Conservation (phyloP, 2,888 invertebrate genomes). For the Erynnis tages region DNA sequence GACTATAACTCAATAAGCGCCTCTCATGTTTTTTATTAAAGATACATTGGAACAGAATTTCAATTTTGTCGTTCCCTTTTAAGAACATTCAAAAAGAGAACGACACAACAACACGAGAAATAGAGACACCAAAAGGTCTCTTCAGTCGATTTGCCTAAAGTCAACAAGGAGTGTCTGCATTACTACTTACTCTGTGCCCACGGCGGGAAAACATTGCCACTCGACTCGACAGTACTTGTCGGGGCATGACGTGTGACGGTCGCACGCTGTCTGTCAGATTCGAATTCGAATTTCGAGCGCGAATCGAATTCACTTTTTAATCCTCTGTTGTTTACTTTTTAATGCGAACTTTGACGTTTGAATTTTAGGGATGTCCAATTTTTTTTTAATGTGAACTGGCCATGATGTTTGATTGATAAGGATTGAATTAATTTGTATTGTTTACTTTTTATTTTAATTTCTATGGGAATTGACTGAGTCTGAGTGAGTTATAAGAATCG, state of each 20-base stretch:
- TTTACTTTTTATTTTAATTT: too few species aligned
- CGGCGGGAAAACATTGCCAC: constrained; percentile 23
- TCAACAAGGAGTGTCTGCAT: constrained; percentile 14
- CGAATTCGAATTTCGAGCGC: constrained; percentile 16
- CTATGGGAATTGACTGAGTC: too few species aligned
- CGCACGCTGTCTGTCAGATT: constrained; percentile 20
- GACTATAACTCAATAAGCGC: too few species aligned
- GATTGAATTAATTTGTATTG: background rate
- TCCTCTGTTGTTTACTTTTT: constrained; percentile 6
- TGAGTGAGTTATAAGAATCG: background rate
- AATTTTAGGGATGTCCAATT: too few species aligned
- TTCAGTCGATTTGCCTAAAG: constrained; percentile 1
- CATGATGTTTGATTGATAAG: background rate
- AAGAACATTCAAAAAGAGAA: too few species aligned
- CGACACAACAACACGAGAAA: background rate
- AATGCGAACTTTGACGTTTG: too few species aligned
- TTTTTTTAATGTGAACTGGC: constrained; percentile 8
- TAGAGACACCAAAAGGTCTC: background rate
- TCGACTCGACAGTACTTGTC: constrained; percentile 21
- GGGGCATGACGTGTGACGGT: constrained; percentile 21
- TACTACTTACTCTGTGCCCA: constrained; percentile 20
- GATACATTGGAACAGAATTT: too few species aligned
- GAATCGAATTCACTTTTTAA: constrained; percentile 8
- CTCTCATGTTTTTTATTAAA: too few species aligned
- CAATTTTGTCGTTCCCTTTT: too few species aligned